A percentile compares a stretch with the other conserved stretches of the same genome.
Conservation (phyloP, 2,888 invertebrate genomes). For the Hylaea fasciaria region DNA sequence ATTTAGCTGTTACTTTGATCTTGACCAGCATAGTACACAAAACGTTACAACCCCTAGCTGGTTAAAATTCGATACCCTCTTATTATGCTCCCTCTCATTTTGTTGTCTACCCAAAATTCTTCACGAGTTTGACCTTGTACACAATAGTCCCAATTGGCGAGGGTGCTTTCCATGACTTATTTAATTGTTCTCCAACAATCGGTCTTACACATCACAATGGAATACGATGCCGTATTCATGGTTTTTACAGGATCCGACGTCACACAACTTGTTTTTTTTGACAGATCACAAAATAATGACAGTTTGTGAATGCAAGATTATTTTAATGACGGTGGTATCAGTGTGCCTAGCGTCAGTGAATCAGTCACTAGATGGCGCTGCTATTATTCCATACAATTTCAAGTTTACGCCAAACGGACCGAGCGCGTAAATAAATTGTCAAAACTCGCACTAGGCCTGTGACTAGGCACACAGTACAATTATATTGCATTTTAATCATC, state of each 20-base stretch:
- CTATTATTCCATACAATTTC: too few relatives aligned
- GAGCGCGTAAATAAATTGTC: too few relatives aligned
- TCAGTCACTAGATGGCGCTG: too few relatives aligned
- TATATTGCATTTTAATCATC: too few relatives aligned
- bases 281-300: too few relatives aligned
- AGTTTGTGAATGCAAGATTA: too few relatives aligned
- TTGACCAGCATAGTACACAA: not conserved
- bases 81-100: not conserved
- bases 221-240: not conserved
- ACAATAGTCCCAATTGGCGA: constrained; percentile 2
- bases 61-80: constrained; percentile 2
- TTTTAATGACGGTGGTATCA: too few relatives aligned
- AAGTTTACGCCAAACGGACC: too few relatives aligned
- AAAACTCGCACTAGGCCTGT: too few relatives aligned
- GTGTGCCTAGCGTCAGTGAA: too few relatives aligned
- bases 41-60: not conserved
- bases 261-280: too few relatives aligned
- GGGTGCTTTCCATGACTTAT: constrained; percentile 5
- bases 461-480: too few relatives aligned
- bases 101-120: not conserved
- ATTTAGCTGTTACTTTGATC: not conserved
- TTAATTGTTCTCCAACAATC: not conserved
- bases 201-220: not conserved
- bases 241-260: not conserved
- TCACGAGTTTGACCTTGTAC: constrained; percentile 8